Conservation (phyloP, 2,113 vertebrate genomes). For the Otolemur garnettii region DNA sequence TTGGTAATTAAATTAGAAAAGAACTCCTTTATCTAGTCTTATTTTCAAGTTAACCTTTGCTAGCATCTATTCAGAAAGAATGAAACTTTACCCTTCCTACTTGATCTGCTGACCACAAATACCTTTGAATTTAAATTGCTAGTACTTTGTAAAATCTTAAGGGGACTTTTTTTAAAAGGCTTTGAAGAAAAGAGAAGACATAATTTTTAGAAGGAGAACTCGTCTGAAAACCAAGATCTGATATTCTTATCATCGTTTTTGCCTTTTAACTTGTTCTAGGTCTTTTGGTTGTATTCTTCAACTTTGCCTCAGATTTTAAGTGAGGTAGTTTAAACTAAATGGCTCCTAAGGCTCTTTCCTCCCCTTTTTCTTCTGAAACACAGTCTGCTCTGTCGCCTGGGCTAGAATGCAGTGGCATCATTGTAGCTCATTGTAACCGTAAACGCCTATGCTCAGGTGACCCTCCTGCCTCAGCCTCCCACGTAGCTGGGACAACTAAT, state of each 20-base stretch:
- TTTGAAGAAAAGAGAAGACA: background rate
- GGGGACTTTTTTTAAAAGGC: background rate
- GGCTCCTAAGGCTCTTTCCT: background rate
- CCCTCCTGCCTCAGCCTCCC: too few species aligned
- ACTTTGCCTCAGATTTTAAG: background rate
- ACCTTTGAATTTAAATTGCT: slow-evolving; percentile 40
- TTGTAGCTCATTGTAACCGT: too few species aligned
- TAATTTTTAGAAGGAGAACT: background rate
- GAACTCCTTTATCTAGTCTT: background rate
- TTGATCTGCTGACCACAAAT: background rate
- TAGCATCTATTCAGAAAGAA: background rate
- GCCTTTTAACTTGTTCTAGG: background rate
- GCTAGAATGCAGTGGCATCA: too few species aligned
- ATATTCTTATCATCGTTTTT: background rate
- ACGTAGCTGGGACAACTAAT: background rate
- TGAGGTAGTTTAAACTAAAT: background rate
- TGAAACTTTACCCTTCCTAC: background rate
- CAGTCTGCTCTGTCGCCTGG: too few species aligned
- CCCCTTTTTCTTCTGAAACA: too few species aligned
- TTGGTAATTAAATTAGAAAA: background rate
- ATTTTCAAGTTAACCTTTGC: slow-evolving; percentile 15
- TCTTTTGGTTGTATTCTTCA: background rate
- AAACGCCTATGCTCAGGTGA: too few species aligned
- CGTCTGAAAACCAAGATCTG: background rate
- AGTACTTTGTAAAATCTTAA: background rate